A percentile compares a stretch with the other conserved stretches of the same genome.
These are phyloP conservation scores for Parnassius orleans DNA, from an alignment of 2,888 invertebrate genomes.

Conservation along the genomic window DNA sequence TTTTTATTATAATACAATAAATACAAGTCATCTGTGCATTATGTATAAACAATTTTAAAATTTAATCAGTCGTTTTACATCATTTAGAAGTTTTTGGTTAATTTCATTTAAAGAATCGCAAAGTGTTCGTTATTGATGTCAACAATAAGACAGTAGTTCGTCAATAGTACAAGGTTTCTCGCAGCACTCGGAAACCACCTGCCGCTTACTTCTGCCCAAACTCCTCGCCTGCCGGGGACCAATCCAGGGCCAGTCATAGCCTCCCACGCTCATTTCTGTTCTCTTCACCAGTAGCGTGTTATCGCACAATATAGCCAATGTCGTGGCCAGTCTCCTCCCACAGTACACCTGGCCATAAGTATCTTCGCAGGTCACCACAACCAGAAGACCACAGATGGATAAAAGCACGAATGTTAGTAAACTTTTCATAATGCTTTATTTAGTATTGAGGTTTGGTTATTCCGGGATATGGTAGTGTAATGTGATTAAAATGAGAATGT, in stretches of 20 bases:
- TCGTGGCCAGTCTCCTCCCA: slow-evolving; percentile 28
- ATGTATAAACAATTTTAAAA: too few relatives aligned
- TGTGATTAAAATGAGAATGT: neutral
- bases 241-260: slow-evolving; percentile 34
- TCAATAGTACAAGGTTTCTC: slow-evolving; percentile 38
- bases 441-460: neutral
- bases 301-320: slow-evolving; percentile 24
- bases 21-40: too few relatives aligned
- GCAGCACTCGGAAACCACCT: slow-evolving; percentile 46
- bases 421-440: slow-evolving; percentile 5
- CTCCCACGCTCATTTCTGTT: neutral
- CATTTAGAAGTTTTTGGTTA: too few relatives aligned
- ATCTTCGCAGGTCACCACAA: slow-evolving; percentile 17
- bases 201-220: slow-evolving; percentile 38
- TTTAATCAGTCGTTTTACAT: too few relatives aligned
- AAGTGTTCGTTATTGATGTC: neutral
- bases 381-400: slow-evolving; percentile 2
- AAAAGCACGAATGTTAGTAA: neutral
- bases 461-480: neutral
- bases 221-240: slow-evolving; percentile 30
- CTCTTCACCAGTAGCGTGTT: slow-evolving; percentile 26
- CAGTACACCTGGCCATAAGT: slow-evolving; percentile 22
- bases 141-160: slow-evolving; percentile 29
- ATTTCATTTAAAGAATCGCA: too few relatives aligned
- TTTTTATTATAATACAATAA: too few relatives aligned